Evolutionary conservation across 2,797 vertebrate genomes (phyloP), one percentile per base, ranked within the genome.

Genomic region (Perodicticus potto): DNA sequence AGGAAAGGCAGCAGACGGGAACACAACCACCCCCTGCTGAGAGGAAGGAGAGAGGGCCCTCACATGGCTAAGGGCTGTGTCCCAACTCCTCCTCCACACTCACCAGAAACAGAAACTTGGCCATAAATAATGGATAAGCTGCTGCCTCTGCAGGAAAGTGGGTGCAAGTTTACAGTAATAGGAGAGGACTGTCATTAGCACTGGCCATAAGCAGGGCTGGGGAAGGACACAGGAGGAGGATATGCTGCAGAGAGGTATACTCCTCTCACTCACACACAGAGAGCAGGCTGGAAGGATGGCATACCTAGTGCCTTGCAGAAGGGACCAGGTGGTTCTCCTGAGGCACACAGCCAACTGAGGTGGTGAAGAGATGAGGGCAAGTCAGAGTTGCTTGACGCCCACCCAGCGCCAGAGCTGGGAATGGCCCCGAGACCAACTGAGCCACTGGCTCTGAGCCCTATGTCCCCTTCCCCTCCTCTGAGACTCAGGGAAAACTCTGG

Each of bases 101-200:
- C 32, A 9, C 83, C 53, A 83, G 67, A 89, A 90, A 83, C 53
- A 84, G 63, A 95, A 92, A 34, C 87, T 80, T 69, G 63, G 69
- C 77, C 25, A 37, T 72, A 57, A 93, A 83, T 96, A 92, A 93
- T 45, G 8, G 34, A 85, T 77, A 14, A 49, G 57, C 63, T 0
- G 7, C 57, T 0, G 3, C 40, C 73, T 63, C 65, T n/a, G 73
- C 55, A 34, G 61, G 43, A 32, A 5, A n/a, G 57, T 59, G 43
- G 59, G 67, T 37, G 87, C 76, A 27, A 16, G 63, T 45, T 2
- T 23, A 3, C 20, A 22, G 87, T 83, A 43, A 87, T 2, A n/a
- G 67, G 55, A 89, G 57, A 49, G 63, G 81, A 12, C 1, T 3
- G 72, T n/a, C 1, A 2, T 57, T 37, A 3, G 14, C 3, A 14